These are phyloP conservation scores for Macaca nemestrina DNA, from an alignment of 2,113 vertebrate species.

Conservation along the genomic window DNA sequence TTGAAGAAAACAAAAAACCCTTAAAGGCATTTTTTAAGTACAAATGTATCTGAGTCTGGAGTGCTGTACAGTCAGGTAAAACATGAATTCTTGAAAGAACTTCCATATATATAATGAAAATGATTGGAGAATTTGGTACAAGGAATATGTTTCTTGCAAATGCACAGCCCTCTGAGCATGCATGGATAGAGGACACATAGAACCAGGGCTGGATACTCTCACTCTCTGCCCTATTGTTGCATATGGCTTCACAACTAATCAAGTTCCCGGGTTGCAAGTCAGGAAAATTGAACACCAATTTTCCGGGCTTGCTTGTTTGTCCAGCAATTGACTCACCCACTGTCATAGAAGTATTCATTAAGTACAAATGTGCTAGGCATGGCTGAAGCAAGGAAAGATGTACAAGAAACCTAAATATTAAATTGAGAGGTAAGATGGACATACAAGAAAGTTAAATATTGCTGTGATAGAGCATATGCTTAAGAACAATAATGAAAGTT, in stretches of 20 bases:
- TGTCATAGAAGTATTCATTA: background rate
- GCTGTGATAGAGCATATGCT: background rate
- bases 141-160: background rate
- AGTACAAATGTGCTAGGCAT: background rate
- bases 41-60: background rate
- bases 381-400: background rate
- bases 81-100: background rate
- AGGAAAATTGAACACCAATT: background rate
- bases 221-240: background rate
- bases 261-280: background rate
- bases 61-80: background rate
- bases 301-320: background rate
- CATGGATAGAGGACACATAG: rapidly evolving
- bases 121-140: background rate
- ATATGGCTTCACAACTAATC: background rate
- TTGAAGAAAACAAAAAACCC: background rate
- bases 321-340: background rate
- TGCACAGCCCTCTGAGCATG: background rate
- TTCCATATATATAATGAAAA: background rate
- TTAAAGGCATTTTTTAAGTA: background rate
- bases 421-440: background rate
- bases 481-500: background rate
- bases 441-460: background rate
- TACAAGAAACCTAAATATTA: background rate
- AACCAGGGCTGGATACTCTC: background rate